Conservation (phyloP, 1,140 invertebrate species). For the Phenacoccus solenopsis region DNA sequence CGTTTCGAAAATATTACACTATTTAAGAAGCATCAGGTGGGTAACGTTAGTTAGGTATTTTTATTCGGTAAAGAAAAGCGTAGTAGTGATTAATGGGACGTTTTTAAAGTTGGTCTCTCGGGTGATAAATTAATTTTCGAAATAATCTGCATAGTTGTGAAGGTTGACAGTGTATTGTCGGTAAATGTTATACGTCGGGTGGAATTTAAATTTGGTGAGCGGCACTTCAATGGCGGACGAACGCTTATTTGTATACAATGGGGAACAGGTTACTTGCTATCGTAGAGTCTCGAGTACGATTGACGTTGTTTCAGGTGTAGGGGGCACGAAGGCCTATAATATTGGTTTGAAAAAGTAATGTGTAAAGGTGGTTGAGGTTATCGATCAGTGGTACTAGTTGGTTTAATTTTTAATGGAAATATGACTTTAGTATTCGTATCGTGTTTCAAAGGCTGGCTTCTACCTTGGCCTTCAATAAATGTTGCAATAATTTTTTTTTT, state of each 20-base stretch:
- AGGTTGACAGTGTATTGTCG: too few relatives aligned
- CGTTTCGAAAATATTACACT: not conserved
- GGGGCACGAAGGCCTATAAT: too few relatives aligned
- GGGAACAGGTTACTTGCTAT: too few relatives aligned
- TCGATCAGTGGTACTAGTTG: not conserved
- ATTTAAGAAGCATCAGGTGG: not conserved
- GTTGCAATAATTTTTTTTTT: not conserved
- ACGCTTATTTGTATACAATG: too few relatives aligned
- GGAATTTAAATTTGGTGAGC: too few relatives aligned
- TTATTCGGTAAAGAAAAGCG: not conserved
- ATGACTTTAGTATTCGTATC: not conserved
- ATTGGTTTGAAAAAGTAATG: not conserved
- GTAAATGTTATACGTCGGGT: too few relatives aligned
- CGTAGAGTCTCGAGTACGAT: not conserved
- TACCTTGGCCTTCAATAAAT: not conserved
- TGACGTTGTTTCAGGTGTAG: not conserved
- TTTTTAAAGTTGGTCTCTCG: not conserved
- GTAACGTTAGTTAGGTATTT: not conserved
- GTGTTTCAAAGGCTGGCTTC: not conserved
- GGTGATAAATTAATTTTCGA: conserved; percentile 4
- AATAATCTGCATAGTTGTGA: not conserved
- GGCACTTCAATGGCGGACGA: too few relatives aligned
- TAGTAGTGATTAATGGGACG: not conserved
- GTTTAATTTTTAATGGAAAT: not conserved
- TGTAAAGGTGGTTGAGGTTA: not conserved